These are phyloP conservation scores for Macrosoma leucophasiata DNA, from an alignment of 2,888 invertebrate genomes.

Conservation along the genomic window DNA sequence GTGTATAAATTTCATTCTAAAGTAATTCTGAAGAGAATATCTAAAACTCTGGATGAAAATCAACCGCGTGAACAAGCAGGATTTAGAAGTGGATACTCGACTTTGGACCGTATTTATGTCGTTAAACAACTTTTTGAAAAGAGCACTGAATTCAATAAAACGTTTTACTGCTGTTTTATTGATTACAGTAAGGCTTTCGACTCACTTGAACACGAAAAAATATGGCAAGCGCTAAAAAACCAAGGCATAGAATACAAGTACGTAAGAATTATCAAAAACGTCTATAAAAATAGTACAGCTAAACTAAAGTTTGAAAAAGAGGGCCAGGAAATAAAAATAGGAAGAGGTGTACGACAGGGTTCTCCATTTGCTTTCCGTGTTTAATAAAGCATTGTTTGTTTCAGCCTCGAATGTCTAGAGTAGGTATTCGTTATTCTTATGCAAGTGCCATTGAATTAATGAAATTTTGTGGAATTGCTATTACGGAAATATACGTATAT, in stretches of 20 bases:
- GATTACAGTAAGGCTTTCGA: slow-evolving; percentile 23
- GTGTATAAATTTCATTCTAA: slow-evolving; percentile 7
- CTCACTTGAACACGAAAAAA: slow-evolving; percentile 15
- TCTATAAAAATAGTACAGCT: slow-evolving; percentile 10
- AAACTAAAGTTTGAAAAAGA: slow-evolving; percentile 10
- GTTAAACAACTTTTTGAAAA: slow-evolving; percentile 16
- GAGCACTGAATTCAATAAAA: slow-evolving; percentile 10
- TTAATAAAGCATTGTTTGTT: too few species aligned
- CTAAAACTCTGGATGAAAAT: slow-evolving; percentile 10
- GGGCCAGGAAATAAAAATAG: slow-evolving; percentile 10
- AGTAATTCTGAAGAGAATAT: too few species aligned
- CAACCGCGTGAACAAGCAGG: slow-evolving; percentile 15
- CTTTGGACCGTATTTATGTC: too few species aligned
- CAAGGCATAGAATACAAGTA: slow-evolving; percentile 10
- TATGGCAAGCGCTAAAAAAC: slow-evolving; percentile 18
- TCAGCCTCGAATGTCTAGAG: too few species aligned
- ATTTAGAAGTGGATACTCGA: slow-evolving; percentile 12
- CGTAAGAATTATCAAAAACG: slow-evolving; percentile 6
- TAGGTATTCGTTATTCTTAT: too few species aligned
- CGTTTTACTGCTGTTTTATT: slow-evolving; percentile 18
- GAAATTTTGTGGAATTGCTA: too few species aligned
- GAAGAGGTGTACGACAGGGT: slow-evolving; percentile 16
- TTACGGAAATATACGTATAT: too few species aligned
- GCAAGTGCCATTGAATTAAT: too few species aligned
- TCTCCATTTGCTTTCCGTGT: too few species aligned